Conservation (phyloP, 2,797 vertebrate species). For the Tinamus major region DNA sequence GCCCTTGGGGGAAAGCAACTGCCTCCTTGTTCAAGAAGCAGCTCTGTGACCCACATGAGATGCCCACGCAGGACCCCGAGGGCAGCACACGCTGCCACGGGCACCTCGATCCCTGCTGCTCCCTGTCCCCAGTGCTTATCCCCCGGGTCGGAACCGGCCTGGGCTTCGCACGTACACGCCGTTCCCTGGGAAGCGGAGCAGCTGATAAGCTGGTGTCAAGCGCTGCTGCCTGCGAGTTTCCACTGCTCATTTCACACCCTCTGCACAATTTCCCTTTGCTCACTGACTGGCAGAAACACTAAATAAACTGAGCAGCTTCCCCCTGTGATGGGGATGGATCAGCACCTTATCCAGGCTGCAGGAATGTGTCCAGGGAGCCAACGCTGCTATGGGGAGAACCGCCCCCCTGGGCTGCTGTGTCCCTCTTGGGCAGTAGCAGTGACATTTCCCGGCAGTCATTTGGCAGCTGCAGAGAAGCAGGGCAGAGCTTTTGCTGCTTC, state of each 20-base stretch:
- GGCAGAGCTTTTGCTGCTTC: not conserved
- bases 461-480: not conserved
- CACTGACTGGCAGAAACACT: not conserved
- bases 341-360: not conserved
- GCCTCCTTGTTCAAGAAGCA: not conserved
- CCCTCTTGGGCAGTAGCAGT: not conserved
- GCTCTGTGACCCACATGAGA: not conserved
- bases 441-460: not conserved
- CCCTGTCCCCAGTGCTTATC: not conserved
- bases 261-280: not conserved
- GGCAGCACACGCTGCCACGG: not conserved
- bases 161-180: not conserved
- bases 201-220: not conserved
- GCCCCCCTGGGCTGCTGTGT: accelerated
- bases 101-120: not conserved
- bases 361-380: not conserved
- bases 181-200: accelerated
- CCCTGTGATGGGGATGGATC: accelerated
- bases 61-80: not conserved
- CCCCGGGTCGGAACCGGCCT: accelerated
- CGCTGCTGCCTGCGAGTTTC: not conserved
- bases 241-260: not conserved
- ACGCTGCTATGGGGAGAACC: not conserved
- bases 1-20: not conserved
- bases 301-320: not conserved